phyloP scores from a whole-genome alignment of 2,888 invertebrate species.

The Chymomyza fuscimana region DNA sequence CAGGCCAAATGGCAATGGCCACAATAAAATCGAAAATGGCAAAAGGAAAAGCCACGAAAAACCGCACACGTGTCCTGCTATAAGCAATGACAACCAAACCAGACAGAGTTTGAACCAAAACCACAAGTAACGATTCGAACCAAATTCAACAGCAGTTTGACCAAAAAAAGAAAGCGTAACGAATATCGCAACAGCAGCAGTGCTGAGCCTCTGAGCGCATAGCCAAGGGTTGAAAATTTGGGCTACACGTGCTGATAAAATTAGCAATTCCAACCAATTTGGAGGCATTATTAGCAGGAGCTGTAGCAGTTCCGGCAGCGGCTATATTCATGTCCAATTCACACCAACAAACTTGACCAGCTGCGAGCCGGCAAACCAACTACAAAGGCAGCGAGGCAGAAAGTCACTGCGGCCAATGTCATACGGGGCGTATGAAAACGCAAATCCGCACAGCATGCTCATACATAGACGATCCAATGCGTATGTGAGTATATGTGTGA shows the following conservation, averaged over 20 bases:
- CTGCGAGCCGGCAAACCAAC: neutral
- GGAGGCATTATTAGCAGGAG: slow-evolving; percentile 67
- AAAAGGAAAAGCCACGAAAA: neutral
- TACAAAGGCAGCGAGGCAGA: slow-evolving; percentile 24
- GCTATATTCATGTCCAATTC: slow-evolving; percentile 68
- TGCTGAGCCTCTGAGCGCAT: neutral
- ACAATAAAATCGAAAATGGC: slow-evolving; percentile 57
- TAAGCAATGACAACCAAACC: slow-evolving; percentile 25
- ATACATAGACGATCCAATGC: neutral
- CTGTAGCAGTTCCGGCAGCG: slow-evolving; percentile 45
- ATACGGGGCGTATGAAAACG: slow-evolving; percentile 45
- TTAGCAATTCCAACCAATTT: slow-evolving; percentile 71
- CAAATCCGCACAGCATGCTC: slow-evolving; percentile 1
- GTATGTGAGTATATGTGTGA: neutral
- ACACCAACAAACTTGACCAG: neutral
- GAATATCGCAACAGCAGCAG: too few species aligned
- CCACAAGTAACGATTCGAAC: neutral
- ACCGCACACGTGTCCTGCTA: neutral
- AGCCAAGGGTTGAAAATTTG: neutral
- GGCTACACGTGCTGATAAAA: slow-evolving; percentile 59
- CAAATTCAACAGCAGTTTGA: neutral
- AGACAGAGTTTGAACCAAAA: neutral
- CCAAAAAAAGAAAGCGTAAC: neutral
- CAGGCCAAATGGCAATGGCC: slow-evolving; percentile 46
- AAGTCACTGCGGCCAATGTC: slow-evolving; percentile 27